Base-by-base conservation (phyloP, 2,888 invertebrate genomes). In the Hirtodrosophila confusa region DNA sequence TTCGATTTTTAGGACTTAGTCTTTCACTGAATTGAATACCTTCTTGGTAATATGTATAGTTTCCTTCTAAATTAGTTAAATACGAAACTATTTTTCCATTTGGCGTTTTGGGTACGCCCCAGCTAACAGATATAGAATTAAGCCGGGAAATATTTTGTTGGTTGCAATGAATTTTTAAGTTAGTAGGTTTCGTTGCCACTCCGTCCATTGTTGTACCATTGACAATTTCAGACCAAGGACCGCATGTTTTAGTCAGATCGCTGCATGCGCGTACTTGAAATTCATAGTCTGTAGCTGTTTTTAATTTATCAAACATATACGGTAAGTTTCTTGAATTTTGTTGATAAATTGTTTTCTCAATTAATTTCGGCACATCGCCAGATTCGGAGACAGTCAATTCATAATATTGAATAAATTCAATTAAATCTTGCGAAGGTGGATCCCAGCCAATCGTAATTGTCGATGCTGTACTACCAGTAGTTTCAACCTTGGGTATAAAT, bases 151-250 rank as follows among this genome's bases (percentile, higher is more conserved):
- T 89, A 76, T 93, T 93, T 84, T 94, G 94, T 83, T 93, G 94
- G 73, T 92, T 92, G 88, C 97, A 97, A n/a, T 92, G 91, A 0
- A 95, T 93, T 5, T 92, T 91, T 0, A 96, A 93, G 88, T 95
- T 94, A 68, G 93, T 93, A 0, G 97, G 97, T 60, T 95, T 94
- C 41, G 95, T 95, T 0, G 97, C 94, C 10, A 94, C 94, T 3
- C 97, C 97, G 90, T 97, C 97, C 92, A 96, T 93, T 0, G 97
- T 97, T 0, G 95, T 95, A 0, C 96, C 97, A 88, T 95, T 95
- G 70, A 96, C 95, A 77, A 94, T 93, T 33, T 93, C 93, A 0
- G 97, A 97, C 95, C 95, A 96, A 9, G 94, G 93, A 0, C 97
- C 96, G 89, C 97, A 97, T 39, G 93, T 92, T 75, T 93, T 93